Evolutionary conservation across 23 tunicate genomes (phyloP), one percentile per base, ranked within the genome.

Genomic region (Botrylloides violaceus): DNA sequence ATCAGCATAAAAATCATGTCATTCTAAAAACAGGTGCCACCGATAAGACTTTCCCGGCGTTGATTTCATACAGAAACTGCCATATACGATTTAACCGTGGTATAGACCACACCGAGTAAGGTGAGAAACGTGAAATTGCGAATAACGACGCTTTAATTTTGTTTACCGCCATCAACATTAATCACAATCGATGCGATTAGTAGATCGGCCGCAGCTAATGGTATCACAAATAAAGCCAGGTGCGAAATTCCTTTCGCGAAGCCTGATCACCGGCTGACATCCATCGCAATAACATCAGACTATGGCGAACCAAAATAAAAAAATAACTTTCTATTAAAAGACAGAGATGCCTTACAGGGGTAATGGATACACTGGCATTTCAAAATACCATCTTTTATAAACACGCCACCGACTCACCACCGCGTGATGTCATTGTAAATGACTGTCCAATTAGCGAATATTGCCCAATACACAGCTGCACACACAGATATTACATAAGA

Each of bases 161-260:
- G 74, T 68, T 68, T 68, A 68, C 58, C 74, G 74, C 58, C 32
- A 63, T n/a, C 58, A 68, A 43, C 74, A 68, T 68, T 68, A 68
- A 68, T 68, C 74, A 68, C 74, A 68, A 68, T 68, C 74, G 37
- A 23, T 19, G 74, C 58, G 74, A 68, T 68, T 68, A 68, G 74
- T 68, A 39, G 74, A 35, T 43, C 28, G 37, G 47, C 74, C 56
- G 37, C 74, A 68, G 74, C 56, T 68, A 68, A 68, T 43, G 58
- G 74, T 68, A 68, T 32, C 58, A 68, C 74, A 68, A 68, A 68
- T 43, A 68, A 36, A 39, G 56, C 74, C 74, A 68, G 74, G 74
- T 68, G 74, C 58, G 56, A 43, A 39, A 32, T 43, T 43, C 15
- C 53, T 43, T 43, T 43, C 15, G 53, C 15, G 9, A 43, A 43